Percentiles rank a stretch among this genome's conserved stretches.
phyloP scores from a whole-genome alignment of 2,113 vertebrate genomes.

The Eubucco bourcierii region DNA sequence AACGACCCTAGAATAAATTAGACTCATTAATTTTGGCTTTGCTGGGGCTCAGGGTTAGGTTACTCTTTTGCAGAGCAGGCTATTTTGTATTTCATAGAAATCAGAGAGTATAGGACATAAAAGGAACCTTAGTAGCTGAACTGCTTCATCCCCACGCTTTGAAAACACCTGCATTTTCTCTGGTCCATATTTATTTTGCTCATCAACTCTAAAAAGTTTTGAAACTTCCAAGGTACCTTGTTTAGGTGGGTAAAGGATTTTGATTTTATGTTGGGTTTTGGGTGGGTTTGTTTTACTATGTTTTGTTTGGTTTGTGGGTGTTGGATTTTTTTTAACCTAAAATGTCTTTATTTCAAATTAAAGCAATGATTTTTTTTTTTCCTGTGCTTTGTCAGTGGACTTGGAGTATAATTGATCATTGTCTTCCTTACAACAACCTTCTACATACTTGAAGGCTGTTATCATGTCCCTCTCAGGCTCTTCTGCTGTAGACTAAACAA shows the following conservation, averaged over 20 bases:
- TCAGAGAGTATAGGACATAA: not conserved
- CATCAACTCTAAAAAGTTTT: not conserved
- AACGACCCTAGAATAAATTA: not conserved
- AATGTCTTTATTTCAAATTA: conserved; percentile 14
- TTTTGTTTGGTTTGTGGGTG: too few relatives aligned
- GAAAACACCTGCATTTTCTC: not conserved
- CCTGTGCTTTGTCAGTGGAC: conserved; percentile 1
- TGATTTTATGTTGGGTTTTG: not conserved
- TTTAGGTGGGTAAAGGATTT: not conserved
- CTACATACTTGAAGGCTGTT: conserved; percentile 65
- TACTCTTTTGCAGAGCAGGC: not conserved
- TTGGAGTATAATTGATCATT: conserved; percentile 57
- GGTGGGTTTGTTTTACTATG: too few relatives aligned
- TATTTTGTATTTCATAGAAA: not conserved
- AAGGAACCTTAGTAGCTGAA: not conserved
- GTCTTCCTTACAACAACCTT: conserved; percentile 55
- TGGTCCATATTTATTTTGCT: not conserved
- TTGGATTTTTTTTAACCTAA: not conserved
- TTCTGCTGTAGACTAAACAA: conserved; percentile 71
- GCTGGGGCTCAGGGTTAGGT: not conserved
- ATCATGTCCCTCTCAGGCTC: conserved; percentile 68
- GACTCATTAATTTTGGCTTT: not conserved
- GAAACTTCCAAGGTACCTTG: not conserved
- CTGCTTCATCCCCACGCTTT: not conserved
- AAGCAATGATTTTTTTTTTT: not conserved